phyloP scores from a whole-genome alignment of 2,888 invertebrate species.

The Melanostoma scalare region DNA sequence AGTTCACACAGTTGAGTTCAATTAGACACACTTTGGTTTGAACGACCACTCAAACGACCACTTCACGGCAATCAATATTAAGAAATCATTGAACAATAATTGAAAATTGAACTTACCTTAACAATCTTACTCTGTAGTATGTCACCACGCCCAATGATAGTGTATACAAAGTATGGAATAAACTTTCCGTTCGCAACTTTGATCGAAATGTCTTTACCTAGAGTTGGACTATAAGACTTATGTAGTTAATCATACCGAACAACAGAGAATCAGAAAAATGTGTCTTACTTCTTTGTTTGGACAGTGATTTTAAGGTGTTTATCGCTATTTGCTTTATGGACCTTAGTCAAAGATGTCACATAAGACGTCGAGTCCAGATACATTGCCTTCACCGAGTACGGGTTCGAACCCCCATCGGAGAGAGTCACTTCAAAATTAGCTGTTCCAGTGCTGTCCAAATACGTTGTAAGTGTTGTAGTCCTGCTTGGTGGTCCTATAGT shows the following conservation, averaged over 20 bases:
- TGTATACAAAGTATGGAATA: conserved; percentile 89
- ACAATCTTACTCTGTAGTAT: conserved; percentile 89
- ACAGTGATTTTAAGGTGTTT: conserved; percentile 74
- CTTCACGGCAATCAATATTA: background rate
- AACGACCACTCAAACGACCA: too few species aligned
- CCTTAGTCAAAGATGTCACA: conserved; percentile 75
- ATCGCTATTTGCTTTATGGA: conserved; percentile 66
- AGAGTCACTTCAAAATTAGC: conserved; percentile 86
- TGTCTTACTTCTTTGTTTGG: conserved; percentile 75
- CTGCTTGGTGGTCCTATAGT: conserved; percentile 74
- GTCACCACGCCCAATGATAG: conserved; percentile 92
- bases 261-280: too few species aligned
- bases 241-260: too few species aligned
- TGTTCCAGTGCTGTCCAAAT: conserved; percentile 86
- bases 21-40: too few species aligned
- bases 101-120: conserved; percentile 80
- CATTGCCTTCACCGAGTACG: conserved; percentile 71
- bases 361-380: conserved; percentile 73
- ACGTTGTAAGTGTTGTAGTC: conserved; percentile 78
- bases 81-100: background rate
- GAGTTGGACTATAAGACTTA: conserved; percentile 81
- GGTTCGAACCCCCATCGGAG: conserved; percentile 80
- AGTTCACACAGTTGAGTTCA: too few species aligned
- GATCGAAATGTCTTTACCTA: conserved; percentile 88
- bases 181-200: conserved; percentile 89